Base-by-base conservation (phyloP, 2,113 vertebrate genomes). In the Asarcornis scutulata region DNA sequence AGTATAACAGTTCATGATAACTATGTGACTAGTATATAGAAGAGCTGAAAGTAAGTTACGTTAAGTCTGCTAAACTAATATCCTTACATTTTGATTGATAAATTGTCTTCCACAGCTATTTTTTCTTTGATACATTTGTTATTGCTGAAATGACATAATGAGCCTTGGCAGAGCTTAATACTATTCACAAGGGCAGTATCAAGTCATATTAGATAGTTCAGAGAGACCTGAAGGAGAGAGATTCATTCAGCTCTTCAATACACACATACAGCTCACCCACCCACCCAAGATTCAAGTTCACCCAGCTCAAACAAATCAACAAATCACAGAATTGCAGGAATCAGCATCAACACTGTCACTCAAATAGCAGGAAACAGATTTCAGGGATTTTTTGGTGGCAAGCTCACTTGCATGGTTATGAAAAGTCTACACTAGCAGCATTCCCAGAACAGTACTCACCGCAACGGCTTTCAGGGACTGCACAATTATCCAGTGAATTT, bases 401-500 rank as follows among this genome's bases (percentile, higher is more conserved):
- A 89, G 50, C n/a, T 71, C 58, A 8, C 27, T 88, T 62, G 17
- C 69, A 62, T 1, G 25, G 31, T 2, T 46, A 16, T 8, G 56
- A 67, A 66, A 48, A 90, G 66, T 38, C 83, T 66, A 53, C 56
- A 0, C 58, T 62, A 84, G 67, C 84, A 95, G 84, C 52, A 11
- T 15, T 36, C 15, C 88, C 63, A 59, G 14, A 36, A 10, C 50
- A 53, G 60, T 63, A 98, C 99, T 98, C 94, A 99, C 99, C 52
- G 99, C 99, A 53, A 99, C 99, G 1, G 99, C 99, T 96, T 99
- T 99, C 93, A 99, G 98, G 0, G 99, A 99, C 96, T 99, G 99
- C 89, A 99, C 99, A 71, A 99, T 98, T 55, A 99, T 99, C 99
- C 99, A 99, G 95, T 99, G 98, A 95, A 99, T 99, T 97, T 99